phyloP scores from a whole-genome alignment of 2,888 invertebrate species.

The Limnephilus lunatus region DNA sequence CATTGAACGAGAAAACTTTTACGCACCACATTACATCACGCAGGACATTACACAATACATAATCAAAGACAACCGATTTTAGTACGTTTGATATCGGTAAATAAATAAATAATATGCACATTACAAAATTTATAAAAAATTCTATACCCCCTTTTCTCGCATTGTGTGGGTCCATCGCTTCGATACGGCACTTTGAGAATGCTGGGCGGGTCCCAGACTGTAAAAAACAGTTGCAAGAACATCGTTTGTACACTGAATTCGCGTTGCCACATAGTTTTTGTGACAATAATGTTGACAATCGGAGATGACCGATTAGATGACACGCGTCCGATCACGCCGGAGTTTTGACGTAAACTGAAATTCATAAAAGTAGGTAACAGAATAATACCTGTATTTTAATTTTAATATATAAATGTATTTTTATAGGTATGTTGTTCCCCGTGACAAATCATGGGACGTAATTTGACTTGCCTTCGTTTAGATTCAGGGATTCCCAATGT shows the following conservation, averaged over 20 bases:
- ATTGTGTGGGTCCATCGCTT: neutral
- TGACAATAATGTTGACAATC: neutral
- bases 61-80: too few relatives aligned
- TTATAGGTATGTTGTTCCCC: neutral
- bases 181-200: neutral
- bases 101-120: too few relatives aligned
- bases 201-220: neutral
- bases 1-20: too few relatives aligned
- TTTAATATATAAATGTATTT: neutral
- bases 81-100: too few relatives aligned
- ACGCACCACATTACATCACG: too few relatives aligned
- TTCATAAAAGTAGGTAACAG: neutral
- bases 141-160: neutral
- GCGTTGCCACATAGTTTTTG: neutral
- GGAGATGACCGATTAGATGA: neutral
- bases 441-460: too few relatives aligned
- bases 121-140: neutral
- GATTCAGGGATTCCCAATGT: too few relatives aligned
- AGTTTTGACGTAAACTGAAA: neutral
- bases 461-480: too few relatives aligned
- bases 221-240: neutral
- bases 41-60: too few relatives aligned
- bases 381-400: neutral
- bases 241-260: neutral
- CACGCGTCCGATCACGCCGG: neutral